phyloP scores from a whole-genome alignment of 1,140 invertebrate species.

The Aphelenchoides besseyi region DNA sequence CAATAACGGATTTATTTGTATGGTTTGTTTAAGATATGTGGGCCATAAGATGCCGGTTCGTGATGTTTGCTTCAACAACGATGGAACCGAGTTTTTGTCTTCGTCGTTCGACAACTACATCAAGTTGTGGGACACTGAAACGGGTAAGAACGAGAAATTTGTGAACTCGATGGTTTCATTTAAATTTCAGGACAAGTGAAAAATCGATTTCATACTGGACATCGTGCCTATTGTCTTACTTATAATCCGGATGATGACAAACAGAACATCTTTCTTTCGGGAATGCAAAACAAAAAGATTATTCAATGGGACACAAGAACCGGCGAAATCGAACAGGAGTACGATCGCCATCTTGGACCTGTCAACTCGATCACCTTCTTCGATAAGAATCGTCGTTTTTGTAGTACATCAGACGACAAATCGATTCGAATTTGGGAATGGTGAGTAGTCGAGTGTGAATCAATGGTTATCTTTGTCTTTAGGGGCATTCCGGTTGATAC shows the following conservation, averaged over 20 bases:
- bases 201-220: conserved; percentile 59
- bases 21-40: too few relatives aligned
- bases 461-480: conserved; percentile 42
- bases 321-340: conserved; percentile 88
- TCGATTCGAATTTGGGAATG: conserved; percentile 98
- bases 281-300: conserved; percentile 98
- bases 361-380: conserved; percentile 99
- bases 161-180: not conserved
- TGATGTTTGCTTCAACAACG: conserved; percentile 92
- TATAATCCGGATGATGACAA: conserved; percentile 96
- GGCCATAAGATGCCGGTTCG: conserved; percentile 94
- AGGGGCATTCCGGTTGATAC: conserved; percentile 99
- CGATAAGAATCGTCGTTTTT: conserved; percentile 93
- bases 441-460: conserved; percentile 66
- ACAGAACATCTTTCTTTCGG: conserved; percentile 93
- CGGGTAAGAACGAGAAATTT: conserved; percentile 65
- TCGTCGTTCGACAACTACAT: conserved; percentile 82
- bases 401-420: conserved; percentile 98
- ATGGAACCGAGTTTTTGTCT: conserved; percentile 85
- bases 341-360: conserved; percentile 94
- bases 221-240: conserved; percentile 75
- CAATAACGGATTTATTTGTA: too few relatives aligned
- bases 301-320: conserved; percentile 86
- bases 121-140: conserved; percentile 99
- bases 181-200: conserved; percentile 56